Percentiles rank a stretch among this genome's conserved stretches.
Conservation (phyloP, 2,888 invertebrate species). For the Synergus gifuensis region DNA sequence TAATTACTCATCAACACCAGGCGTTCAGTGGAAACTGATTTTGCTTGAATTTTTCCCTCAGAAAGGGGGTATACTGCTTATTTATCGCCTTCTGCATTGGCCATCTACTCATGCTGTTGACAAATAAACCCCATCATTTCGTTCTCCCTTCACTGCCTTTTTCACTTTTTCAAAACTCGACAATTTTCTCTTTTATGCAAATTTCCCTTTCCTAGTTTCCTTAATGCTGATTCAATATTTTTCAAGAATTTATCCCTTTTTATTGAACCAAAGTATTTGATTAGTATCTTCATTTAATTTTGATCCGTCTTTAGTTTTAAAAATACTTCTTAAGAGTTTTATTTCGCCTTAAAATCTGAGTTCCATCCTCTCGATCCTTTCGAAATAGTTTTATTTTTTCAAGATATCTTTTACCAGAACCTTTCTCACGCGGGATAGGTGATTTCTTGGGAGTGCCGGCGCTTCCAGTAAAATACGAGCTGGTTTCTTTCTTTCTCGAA, state of each 20-base stretch:
- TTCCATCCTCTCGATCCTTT: not conserved
- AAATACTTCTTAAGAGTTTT: not conserved
- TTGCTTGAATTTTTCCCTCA: conserved; percentile 32
- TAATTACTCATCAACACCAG: conserved; percentile 39
- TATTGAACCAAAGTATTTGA: too few species aligned
- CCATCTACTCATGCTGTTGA: conserved; percentile 3
- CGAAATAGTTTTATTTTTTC: conserved; percentile 13
- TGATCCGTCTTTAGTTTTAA: not conserved
- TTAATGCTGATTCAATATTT: too few species aligned
- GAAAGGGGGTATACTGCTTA: conserved; percentile 3
- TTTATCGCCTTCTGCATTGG: conserved; percentile 37
- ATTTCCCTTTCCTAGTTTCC: not conserved
- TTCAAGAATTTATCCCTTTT: too few species aligned
- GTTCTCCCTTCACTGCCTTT: too few species aligned
- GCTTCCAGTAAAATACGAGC: conserved; percentile 67
- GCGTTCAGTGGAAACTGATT: conserved; percentile 18
- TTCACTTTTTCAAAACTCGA: not conserved
- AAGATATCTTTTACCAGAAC: conserved; percentile 26
- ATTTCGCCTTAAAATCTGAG: not conserved
- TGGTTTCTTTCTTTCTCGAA: conserved; percentile 62
- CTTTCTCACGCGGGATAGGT: conserved; percentile 63
- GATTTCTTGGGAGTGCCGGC: conserved; percentile 60
- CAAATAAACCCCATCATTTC: conserved; percentile 13
- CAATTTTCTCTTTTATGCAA: not conserved
- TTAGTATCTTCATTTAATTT: too few species aligned